A percentile compares a stretch with the other conserved stretches of the same genome.
Evolutionary conservation across 2,797 vertebrate species (phyloP).

Genomic region (Coracias cyanogaster): DNA sequence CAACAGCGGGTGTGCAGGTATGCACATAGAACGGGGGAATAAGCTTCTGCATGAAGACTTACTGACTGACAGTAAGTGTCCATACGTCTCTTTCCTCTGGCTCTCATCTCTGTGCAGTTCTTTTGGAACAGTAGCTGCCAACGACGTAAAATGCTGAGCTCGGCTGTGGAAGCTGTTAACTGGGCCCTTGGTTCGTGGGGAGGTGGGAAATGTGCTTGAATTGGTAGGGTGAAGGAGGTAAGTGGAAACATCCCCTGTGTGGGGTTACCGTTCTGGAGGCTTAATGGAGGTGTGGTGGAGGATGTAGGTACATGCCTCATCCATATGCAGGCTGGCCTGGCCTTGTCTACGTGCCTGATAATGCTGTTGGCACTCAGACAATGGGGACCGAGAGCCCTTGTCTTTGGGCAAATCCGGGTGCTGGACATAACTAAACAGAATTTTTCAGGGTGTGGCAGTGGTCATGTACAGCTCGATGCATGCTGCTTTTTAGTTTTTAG

Average conservation of each 20-base stretch:
- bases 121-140: background rate
- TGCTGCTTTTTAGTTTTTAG: background rate
- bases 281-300: background rate
- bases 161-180: background rate
- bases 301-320: background rate
- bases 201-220: background rate
- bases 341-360: rapidly evolving
- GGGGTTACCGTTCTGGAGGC: background rate
- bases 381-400: background rate
- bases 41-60: background rate
- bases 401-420: background rate
- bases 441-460: background rate
- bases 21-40: rapidly evolving
- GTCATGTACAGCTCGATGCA: background rate
- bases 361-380: background rate
- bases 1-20: background rate
- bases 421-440: background rate
- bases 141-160: background rate
- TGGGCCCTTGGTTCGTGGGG: rapidly evolving
- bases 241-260: rapidly evolving
- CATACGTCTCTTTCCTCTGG: rapidly evolving
- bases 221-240: background rate
- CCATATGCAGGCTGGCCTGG: background rate
- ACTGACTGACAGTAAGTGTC: background rate
- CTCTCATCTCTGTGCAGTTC: background rate